Evolutionary conservation across 2,888 invertebrate species (phyloP).

Genomic region (Cylloceria caligata): DNA sequence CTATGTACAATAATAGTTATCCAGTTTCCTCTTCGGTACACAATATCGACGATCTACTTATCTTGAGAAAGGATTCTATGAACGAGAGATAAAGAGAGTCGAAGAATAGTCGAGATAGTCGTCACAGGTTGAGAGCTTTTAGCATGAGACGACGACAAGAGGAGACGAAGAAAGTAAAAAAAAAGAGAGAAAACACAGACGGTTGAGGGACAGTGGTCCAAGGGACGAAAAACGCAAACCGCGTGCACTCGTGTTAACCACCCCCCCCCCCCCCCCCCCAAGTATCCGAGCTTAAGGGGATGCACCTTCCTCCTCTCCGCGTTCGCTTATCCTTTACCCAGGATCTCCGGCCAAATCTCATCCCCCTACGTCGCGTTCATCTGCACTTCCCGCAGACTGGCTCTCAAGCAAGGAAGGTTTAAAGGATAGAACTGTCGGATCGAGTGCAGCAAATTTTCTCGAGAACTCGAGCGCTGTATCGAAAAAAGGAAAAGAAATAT

Average conservation of each 20-base stretch:
- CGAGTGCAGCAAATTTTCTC: slow-evolving; percentile 12
- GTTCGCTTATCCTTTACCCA: not conserved
- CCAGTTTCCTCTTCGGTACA: slow-evolving; percentile 42
- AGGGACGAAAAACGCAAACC: slow-evolving; percentile 56
- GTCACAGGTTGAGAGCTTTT: slow-evolving; percentile 48
- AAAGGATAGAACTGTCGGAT: slow-evolving; percentile 20
- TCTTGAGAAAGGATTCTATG: slow-evolving; percentile 12
- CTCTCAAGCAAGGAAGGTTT: slow-evolving; percentile 7
- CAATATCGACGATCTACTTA: slow-evolving; percentile 55
- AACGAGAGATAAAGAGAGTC: slow-evolving; percentile 13
- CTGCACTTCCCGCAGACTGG: slow-evolving; percentile 20
- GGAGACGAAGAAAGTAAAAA: slow-evolving; percentile 7
- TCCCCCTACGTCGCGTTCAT: slow-evolving; percentile 8
- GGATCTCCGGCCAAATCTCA: slow-evolving; percentile 38
- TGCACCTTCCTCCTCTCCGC: not conserved
- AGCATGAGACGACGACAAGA: slow-evolving; percentile 2
- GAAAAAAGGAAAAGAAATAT: not conserved
- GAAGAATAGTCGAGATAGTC: slow-evolving; percentile 1
- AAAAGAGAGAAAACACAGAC: slow-evolving; percentile 8
- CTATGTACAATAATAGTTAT: slow-evolving; percentile 24
- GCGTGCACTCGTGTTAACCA: slow-evolving; percentile 47
- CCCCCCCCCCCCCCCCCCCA: too few species aligned
- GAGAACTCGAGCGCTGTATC: not conserved
- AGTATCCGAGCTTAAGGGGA: slow-evolving; percentile 28
- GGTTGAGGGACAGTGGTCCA: slow-evolving; percentile 35